Evolutionary conservation across 2,113 vertebrate genomes (phyloP), one percentile per base, ranked within the genome.

Genomic region (Gambusia holbrooki): DNA sequence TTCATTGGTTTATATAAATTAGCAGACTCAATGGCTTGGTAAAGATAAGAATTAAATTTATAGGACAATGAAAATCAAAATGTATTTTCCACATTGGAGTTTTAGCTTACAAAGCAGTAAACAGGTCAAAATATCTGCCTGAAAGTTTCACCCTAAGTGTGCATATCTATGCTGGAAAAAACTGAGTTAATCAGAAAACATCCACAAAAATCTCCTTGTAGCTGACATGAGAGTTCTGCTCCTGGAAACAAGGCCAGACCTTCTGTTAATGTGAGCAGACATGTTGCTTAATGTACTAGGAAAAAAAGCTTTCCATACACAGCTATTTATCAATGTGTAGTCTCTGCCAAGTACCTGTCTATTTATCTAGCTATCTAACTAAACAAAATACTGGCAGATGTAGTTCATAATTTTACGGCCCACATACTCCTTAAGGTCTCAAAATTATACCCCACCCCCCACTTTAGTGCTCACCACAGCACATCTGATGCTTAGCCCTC

Each of bases 251-350:
- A 77, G 84, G 83, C n/a, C 86, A 87, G 69, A 69, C 62, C 69
- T 89, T 76, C 51, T 69, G 66, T 75, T 81, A 88, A 89, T 79
- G 84, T 68, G 69, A 90, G 73, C 81, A 83, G 84, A 84, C 73
- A 71, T 83, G 80, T 79, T 74, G 81, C 79, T 84, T 80, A 77
- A 72, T 77, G 76, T 30, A 80, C 75, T 69, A 30, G 48, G 62
- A 74, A 72, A 84, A 74, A 66, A 84, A 68, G 66, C 72, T 74
- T 8, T 28, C 48, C 42, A 35, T 79, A 76, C 27, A 8, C 17
- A 51, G 40, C 4, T 15, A 42, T 62, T 75, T 67, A 51, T 37
- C 13, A n/a, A 40, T 40, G 2, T 35, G 25, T 10, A 42, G 40
- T 15, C 40, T 15, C 40, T 42, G 37, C 19, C 33, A 13, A 22